These are phyloP conservation scores for Xyrauchen texanus DNA, from an alignment of 2,113 vertebrate species.

Conservation along the genomic window DNA sequence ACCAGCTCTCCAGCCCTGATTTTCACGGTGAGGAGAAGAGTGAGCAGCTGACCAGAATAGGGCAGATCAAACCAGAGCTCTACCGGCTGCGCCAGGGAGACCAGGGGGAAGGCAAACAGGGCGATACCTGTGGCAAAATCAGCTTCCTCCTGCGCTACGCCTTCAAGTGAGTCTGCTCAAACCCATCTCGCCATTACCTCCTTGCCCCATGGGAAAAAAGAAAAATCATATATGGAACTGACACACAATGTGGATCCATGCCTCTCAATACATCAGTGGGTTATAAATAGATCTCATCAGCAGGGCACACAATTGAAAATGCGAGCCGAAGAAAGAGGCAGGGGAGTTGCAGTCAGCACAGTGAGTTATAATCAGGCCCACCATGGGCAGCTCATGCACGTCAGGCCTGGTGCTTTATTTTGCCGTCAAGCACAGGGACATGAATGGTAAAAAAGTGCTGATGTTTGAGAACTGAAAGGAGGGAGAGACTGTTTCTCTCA, in stretches of 20 bases:
- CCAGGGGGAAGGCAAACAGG: constrained; percentile 76
- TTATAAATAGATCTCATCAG: constrained; percentile 26
- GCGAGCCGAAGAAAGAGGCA: constrained; percentile 6
- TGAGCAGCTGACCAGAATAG: constrained; percentile 89
- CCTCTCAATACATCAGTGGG: constrained; percentile 17
- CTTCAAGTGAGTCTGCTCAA: constrained; percentile 75
- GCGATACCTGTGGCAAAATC: constrained; percentile 83
- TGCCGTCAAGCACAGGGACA: constrained; percentile 59
- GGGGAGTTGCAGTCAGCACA: constrained; percentile 8
- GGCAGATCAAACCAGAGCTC: constrained; percentile 91
- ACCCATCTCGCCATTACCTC: not conserved
- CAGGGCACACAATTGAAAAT: constrained; percentile 13
- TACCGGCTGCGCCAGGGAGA: constrained; percentile 82
- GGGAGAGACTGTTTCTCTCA: constrained; percentile 61
- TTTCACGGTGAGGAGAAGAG: constrained; percentile 77
- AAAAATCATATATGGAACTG: not conserved
- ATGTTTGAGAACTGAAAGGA: constrained; percentile 69
- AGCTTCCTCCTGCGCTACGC: constrained; percentile 89
- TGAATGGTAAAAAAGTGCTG: constrained; percentile 73
- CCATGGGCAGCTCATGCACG: constrained; percentile 38
- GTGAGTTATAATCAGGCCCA: constrained; percentile 47
- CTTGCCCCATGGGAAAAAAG: not conserved
- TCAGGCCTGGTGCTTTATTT: constrained; percentile 53
- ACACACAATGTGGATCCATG: constrained; percentile 36
- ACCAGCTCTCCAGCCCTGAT: constrained; percentile 79